Base-by-base conservation (phyloP, 2,888 invertebrate species). In the Pantelozetes paolii region DNA sequence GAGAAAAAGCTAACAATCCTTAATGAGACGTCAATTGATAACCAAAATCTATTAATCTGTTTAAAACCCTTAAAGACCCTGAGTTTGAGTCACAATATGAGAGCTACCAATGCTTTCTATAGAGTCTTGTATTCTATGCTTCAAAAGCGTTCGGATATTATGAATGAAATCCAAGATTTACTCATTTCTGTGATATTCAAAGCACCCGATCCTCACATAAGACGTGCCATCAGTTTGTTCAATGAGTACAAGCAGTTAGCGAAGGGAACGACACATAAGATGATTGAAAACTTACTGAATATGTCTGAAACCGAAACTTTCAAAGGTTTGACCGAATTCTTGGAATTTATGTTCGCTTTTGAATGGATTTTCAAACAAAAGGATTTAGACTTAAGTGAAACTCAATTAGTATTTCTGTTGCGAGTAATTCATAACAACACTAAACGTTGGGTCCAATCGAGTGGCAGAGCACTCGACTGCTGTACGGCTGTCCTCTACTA, bases 1-100 rank as follows among this genome's bases (percentile, higher is more conserved):
- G 78, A 77, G 42, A 78, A 78, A 48, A 78, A 78, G 50, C 59
- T 76, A 8, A 32, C 69, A 40, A 72, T 78, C 23, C 71, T 78
- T 23, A 67, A 73, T 48, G 48, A 75, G 32, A 75, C 71, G 36
- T 15, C 45, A 50, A 71, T 76, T 13, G 59, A 75, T 28, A 64
- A 76, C 57, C 71, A 67, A 26, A 71, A 71, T 20, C 36, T 76
- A n/a, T 40, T 76, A n/a, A 8, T 40, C 23, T 26, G 74, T 23
- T 32, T 76, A 23, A 71, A 76, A 32, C 54, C 71, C 0, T n/a
- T 75, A 18, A 32, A 45, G 18, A 30, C 9, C 1, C 28, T 42
- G 6, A 48, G 71, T 23, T 18, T 28, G 6, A 67, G 6, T 3
- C 30, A 69, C 9, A 75, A 74, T 57, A 48, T 48, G 8, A 36